These are phyloP conservation scores for Theropithecus gelada DNA, from an alignment of 2,113 vertebrate species.

Conservation along the genomic window DNA sequence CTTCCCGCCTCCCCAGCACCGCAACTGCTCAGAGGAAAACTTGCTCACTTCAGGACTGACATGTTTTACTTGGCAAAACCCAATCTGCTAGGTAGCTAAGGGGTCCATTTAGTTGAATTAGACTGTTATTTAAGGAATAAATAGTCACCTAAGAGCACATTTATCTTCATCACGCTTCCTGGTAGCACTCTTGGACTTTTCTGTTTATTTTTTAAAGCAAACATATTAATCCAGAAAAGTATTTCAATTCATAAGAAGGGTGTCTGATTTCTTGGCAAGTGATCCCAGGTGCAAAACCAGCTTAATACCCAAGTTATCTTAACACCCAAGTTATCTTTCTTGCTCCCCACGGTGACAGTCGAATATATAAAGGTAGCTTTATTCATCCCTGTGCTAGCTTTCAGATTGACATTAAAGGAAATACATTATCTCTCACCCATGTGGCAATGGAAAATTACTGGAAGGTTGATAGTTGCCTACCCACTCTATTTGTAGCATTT, in stretches of 20 bases:
- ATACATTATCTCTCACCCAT: neutral
- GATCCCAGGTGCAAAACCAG: conserved; percentile 51
- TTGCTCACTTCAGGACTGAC: neutral
- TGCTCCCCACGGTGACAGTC: neutral
- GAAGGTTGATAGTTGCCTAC: neutral
- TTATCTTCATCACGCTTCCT: neutral
- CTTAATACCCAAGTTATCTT: conserved; percentile 8
- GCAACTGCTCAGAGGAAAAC: neutral
- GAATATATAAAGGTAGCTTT: neutral
- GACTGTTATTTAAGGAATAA: conserved; percentile 17
- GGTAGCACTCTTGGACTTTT: neutral
- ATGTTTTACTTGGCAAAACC: neutral
- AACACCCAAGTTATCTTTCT: neutral
- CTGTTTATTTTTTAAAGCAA: conserved; percentile 60
- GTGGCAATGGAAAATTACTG: neutral
- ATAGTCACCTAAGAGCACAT: neutral
- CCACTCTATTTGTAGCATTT: neutral
- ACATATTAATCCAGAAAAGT: conserved; percentile 54
- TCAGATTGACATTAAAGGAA: conserved; percentile 38
- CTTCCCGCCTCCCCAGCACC: neutral
- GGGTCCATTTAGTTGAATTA: neutral
- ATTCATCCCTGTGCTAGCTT: conserved; percentile 17
- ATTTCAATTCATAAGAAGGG: conserved; percentile 44
- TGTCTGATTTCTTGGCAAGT: conserved; percentile 31
- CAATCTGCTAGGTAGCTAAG: neutral